phyloP scores from a whole-genome alignment of 1,140 invertebrate genomes.

The Maconellicoccus hirsutus region DNA sequence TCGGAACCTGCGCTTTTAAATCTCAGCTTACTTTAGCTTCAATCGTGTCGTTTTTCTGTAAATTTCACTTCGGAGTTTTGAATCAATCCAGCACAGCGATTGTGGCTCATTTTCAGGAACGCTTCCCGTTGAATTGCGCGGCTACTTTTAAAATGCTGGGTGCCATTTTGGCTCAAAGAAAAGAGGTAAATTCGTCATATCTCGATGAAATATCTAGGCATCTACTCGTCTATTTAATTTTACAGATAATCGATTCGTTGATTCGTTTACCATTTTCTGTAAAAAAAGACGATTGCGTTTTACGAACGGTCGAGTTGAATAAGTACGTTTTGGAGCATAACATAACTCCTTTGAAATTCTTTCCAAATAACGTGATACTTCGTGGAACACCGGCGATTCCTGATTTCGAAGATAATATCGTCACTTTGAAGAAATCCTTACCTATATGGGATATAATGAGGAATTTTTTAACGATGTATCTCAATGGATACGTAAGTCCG shows the following conservation, averaged over 20 bases:
- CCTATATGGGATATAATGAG: slow-evolving; percentile 13
- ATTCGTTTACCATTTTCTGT: not conserved
- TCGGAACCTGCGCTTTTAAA: slow-evolving; percentile 1
- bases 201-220: not conserved
- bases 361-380: not conserved
- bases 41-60: not conserved
- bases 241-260: not conserved
- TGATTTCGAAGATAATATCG: slow-evolving; percentile 1
- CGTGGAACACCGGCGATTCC: not conserved
- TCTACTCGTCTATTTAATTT: not conserved
- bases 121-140: not conserved
- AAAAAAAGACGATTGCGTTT: not conserved
- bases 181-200: not conserved
- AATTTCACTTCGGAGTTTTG: not conserved
- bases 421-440: not conserved
- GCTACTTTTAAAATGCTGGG: not conserved
- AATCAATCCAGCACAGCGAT: not conserved
- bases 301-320: not conserved
- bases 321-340: slow-evolving; percentile 6
- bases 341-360: not conserved
- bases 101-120: not conserved
- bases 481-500: slow-evolving; percentile 2
- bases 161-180: not conserved
- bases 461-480: slow-evolving; percentile 13
- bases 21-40: not conserved